Evolutionary conservation across 2,888 invertebrate genomes (phyloP).

Genomic region (Nomada ferruginata): DNA sequence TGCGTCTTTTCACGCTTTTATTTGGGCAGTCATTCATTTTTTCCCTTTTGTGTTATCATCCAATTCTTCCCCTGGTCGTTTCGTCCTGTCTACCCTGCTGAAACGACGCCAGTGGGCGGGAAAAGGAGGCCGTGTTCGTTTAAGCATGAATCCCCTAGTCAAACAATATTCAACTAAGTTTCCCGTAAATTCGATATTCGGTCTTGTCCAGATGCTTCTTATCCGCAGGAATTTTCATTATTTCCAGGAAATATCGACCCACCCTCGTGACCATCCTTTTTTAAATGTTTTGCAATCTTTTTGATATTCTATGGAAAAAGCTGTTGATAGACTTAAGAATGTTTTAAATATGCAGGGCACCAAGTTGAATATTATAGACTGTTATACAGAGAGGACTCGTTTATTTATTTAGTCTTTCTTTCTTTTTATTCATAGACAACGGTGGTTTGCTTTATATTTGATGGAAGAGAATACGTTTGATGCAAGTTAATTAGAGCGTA

Average conservation of each 20-base stretch:
- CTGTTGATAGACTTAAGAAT: no score
- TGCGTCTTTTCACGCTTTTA: constrained; percentile 16
- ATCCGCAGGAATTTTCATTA: constrained; percentile 50
- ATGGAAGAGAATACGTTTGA: no score
- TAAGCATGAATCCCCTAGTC: constrained; percentile 74
- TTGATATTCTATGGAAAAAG: background rate
- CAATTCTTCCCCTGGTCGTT: constrained; percentile 32
- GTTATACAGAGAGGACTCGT: background rate
- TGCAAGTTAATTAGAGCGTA: no score
- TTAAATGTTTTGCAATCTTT: background rate
- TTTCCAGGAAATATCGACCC: constrained; percentile 16
- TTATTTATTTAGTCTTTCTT: no score
- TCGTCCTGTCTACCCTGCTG: constrained; percentile 23
- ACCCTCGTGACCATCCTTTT: background rate
- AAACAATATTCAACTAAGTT: constrained; percentile 82
- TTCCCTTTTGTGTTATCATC: constrained; percentile 9
- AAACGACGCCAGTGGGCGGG: constrained; percentile 47
- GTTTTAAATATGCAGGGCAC: no score
- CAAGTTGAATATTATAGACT: background rate
- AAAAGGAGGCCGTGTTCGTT: constrained; percentile 68
- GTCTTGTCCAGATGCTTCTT: constrained; percentile 47
- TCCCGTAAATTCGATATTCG: constrained; percentile 78
- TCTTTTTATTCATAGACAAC: no score
- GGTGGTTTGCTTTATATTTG: no score
- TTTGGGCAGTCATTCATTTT: constrained; percentile 3